Evolutionary conservation across 2,888 invertebrate species (phyloP).

Genomic region (Azorinus chamasolen): DNA sequence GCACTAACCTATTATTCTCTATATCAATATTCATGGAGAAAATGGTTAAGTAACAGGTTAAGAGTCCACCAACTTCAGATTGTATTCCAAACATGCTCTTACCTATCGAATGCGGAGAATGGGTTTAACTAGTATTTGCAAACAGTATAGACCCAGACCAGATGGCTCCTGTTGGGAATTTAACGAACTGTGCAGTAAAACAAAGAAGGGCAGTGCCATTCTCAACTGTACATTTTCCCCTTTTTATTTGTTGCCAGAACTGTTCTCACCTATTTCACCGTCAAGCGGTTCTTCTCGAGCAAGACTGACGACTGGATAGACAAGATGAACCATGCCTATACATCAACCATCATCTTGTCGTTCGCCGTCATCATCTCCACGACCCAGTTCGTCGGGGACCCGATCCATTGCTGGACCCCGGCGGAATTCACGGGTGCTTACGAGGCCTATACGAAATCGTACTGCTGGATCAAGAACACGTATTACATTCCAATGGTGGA

Average conservation of each 20-base stretch:
- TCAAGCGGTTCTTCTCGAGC: constrained; percentile 75
- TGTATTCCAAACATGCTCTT: too few species aligned
- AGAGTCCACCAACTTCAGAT: too few species aligned
- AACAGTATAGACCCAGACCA: too few species aligned
- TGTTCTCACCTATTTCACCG: constrained; percentile 40
- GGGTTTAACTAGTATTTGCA: too few species aligned
- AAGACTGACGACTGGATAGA: constrained; percentile 83
- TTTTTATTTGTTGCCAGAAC: constrained; percentile 20
- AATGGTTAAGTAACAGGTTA: too few species aligned
- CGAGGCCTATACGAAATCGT: constrained; percentile 87
- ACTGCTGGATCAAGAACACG: constrained; percentile 88
- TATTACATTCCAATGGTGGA: constrained; percentile 85
- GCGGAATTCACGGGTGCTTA: constrained; percentile 85
- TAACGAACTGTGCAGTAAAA: too few species aligned
- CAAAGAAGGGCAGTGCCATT: too few species aligned
- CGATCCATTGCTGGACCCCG: constrained; percentile 81
- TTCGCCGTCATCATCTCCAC: constrained; percentile 79
- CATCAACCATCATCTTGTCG: constrained; percentile 73
- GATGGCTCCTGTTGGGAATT: too few species aligned
- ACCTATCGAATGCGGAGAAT: too few species aligned
- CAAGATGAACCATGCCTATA: constrained; percentile 79
- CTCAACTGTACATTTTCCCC: too few species aligned
- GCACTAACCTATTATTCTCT: too few species aligned
- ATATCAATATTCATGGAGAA: too few species aligned
- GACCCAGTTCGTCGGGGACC: constrained; percentile 79